phyloP scores from a whole-genome alignment of 2,797 vertebrate species.

The Allobates femoralis region DNA sequence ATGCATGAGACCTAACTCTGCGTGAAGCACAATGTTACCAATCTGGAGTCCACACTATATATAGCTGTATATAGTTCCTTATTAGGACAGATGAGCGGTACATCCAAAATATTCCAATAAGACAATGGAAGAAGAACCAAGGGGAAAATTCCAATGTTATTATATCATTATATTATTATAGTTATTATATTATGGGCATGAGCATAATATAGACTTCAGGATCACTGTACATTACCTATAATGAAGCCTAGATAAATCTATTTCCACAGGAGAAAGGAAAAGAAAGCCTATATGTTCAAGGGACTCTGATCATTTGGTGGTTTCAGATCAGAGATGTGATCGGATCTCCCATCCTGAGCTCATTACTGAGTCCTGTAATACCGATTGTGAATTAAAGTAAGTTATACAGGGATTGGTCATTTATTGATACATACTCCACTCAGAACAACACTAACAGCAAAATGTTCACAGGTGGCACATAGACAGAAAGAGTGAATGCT shows the following conservation, averaged over 20 bases:
- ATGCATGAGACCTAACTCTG: too few relatives aligned
- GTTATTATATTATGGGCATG: background rate
- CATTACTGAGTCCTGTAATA: slow-evolving; percentile 87
- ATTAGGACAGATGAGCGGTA: too few relatives aligned
- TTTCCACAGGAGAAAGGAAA: slow-evolving; percentile 85
- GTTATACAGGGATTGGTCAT: background rate
- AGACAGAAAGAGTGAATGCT: slow-evolving; percentile 90
- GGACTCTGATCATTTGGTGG: slow-evolving; percentile 90
- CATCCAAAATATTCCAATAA: too few relatives aligned
- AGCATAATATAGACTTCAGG: background rate
- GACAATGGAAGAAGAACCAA: too few relatives aligned
- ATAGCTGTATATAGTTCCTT: too few relatives aligned
- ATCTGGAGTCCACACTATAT: too few relatives aligned
- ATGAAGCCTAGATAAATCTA: background rate
- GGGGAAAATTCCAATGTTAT: background rate
- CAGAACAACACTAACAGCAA: background rate
- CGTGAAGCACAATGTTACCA: too few relatives aligned
- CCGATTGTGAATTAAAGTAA: slow-evolving; percentile 95
- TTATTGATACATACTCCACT: background rate
- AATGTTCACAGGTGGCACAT: slow-evolving; percentile 85
- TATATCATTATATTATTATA: background rate
- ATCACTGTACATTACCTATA: background rate
- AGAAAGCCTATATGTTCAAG: slow-evolving; percentile 89
- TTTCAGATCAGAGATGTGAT: slow-evolving; percentile 96
- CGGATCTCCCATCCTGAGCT: slow-evolving; percentile 81